Evolutionary conservation across 2,888 invertebrate species (phyloP).

Genomic region (Zeuzera pyrina): DNA sequence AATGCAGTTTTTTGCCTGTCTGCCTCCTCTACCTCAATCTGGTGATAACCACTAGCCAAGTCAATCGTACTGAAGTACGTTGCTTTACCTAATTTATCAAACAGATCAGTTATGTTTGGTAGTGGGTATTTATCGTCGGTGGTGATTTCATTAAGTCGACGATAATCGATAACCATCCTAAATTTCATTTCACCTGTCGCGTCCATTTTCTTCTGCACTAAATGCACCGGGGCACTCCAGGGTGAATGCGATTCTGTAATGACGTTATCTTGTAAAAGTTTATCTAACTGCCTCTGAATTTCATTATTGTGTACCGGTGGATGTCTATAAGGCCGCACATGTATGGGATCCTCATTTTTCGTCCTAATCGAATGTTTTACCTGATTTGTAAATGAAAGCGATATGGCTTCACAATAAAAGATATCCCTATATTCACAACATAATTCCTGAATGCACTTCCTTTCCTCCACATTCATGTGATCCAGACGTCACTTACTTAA

Average conservation of each 20-base stretch:
- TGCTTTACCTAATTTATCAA: background rate
- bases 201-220: constrained; percentile 18
- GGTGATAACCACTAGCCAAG: background rate
- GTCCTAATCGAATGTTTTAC: background rate
- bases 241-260: constrained; percentile 15
- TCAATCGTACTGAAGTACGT: background rate
- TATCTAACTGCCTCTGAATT: constrained; percentile 14
- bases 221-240: constrained; percentile 20
- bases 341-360: constrained; percentile 16
- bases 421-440: constrained; percentile 14
- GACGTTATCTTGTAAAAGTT: constrained; percentile 14
- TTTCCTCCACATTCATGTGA: constrained; percentile 16
- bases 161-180: constrained; percentile 2
- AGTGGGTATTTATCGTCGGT: too few species aligned
- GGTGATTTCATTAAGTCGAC: background rate
- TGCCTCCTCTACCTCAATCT: too few species aligned
- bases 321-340: constrained; percentile 12
- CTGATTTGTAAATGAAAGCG: constrained; percentile 2
- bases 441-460: constrained; percentile 9
- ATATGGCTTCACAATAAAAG: background rate
- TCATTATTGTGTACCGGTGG: constrained; percentile 9
- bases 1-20: constrained; percentile 15
- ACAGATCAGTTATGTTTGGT: background rate
- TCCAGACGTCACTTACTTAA: constrained; percentile 6
- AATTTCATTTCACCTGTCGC: constrained; percentile 16